Conservation (phyloP, 2,113 vertebrate genomes). For the Pithys albifrons region DNA sequence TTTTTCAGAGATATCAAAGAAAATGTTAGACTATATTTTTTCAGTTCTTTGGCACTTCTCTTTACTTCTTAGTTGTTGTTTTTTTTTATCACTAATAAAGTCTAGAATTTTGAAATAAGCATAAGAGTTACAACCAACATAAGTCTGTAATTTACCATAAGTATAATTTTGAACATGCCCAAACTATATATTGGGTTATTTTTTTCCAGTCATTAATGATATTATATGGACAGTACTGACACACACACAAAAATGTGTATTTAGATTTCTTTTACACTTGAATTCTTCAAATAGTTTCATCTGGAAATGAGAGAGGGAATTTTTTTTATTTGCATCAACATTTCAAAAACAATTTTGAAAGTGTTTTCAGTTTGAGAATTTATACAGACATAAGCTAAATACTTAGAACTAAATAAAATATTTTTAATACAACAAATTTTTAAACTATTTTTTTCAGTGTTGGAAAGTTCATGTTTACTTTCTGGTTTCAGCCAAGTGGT, state of each 20-base stretch:
- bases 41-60: neutral
- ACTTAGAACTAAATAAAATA: neutral
- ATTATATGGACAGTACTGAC: neutral
- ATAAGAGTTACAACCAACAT: neutral
- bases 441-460: neutral
- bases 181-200: neutral
- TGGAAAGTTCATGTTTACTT: neutral
- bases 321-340: neutral
- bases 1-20: neutral
- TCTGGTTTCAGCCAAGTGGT: neutral
- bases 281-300: neutral
- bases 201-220: neutral
- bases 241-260: neutral
- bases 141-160: neutral
- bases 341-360: neutral
- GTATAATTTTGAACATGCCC: neutral
- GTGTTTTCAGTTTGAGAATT: neutral
- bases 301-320: neutral
- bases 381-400: neutral
- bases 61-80: neutral
- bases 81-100: neutral
- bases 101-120: neutral
- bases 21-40: neutral
- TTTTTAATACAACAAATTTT: neutral
- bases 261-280: neutral